phyloP scores from a whole-genome alignment of 1,140 invertebrate genomes.

The Cydia strobilella region DNA sequence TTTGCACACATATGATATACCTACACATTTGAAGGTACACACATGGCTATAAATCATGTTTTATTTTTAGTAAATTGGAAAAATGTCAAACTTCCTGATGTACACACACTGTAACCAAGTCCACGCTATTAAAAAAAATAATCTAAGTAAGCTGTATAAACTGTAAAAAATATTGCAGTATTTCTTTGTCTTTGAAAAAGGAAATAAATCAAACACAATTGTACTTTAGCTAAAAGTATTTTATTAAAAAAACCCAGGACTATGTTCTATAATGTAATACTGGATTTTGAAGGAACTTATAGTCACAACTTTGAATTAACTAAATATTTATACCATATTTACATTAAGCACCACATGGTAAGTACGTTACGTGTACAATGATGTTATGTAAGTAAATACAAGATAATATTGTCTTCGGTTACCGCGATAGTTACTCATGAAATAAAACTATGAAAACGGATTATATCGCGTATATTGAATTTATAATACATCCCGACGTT shows the following conservation, averaged over 20 bases:
- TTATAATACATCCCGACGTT: too few species aligned
- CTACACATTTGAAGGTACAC: background rate
- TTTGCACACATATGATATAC: background rate
- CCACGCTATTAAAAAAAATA: background rate
- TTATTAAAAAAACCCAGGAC: conserved; percentile 4
- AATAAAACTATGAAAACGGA: too few species aligned
- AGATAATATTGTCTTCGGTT: too few species aligned
- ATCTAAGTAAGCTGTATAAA: background rate
- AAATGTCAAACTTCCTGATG: conserved; percentile 15
- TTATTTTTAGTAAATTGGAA: conserved; percentile 31
- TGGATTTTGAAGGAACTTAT: conserved; percentile 21
- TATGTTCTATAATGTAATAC: background rate
- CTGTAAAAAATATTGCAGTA: background rate
- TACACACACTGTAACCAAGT: conserved; percentile 8
- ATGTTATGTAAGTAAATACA: background rate
- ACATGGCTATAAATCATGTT: background rate
- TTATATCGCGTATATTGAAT: too few species aligned
- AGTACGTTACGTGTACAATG: conserved; percentile 20
- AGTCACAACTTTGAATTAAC: background rate
- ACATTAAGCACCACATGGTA: background rate
- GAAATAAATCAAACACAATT: conserved; percentile 14
- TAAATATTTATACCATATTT: background rate
- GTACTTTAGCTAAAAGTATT: background rate
- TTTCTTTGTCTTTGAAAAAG: background rate
- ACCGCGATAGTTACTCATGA: too few species aligned